A percentile compares a stretch with the other conserved stretches of the same genome.
These are phyloP conservation scores for Sebastes fasciatus DNA, from an alignment of 2,113 vertebrate species.

Conservation along the genomic window DNA sequence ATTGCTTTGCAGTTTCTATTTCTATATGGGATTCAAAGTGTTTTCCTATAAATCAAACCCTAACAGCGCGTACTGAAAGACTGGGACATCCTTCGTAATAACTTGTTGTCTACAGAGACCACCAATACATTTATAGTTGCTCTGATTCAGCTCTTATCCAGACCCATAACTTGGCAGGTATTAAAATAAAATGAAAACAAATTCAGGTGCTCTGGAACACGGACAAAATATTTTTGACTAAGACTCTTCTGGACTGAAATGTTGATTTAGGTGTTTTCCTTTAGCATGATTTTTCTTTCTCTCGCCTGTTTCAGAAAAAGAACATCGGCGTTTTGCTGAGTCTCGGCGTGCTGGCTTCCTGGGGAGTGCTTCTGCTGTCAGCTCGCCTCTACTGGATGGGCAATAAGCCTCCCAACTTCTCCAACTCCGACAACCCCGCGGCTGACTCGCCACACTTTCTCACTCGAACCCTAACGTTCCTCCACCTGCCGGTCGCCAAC, in stretches of 20 bases:
- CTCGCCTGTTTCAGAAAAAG: slow-evolving; percentile 87
- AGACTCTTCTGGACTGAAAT: slow-evolving; percentile 16
- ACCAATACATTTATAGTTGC: slow-evolving; percentile 11
- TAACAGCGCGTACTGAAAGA: neutral
- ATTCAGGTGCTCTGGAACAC: slow-evolving; percentile 28
- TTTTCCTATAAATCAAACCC: slow-evolving; percentile 11
- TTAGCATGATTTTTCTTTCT: slow-evolving; percentile 3
- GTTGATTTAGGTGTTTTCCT: slow-evolving; percentile 48
- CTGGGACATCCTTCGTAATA: neutral
- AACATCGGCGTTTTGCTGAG: slow-evolving; percentile 89
- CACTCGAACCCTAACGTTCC: slow-evolving; percentile 91
- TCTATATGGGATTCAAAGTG: slow-evolving; percentile 14
- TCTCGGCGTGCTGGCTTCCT: slow-evolving; percentile 87
- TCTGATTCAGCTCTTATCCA: slow-evolving; percentile 7
- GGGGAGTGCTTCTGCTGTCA: slow-evolving; percentile 90
- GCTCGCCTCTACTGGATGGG: slow-evolving; percentile 99
- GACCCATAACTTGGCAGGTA: slow-evolving; percentile 4
- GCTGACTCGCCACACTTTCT: slow-evolving; percentile 92
- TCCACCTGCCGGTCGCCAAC: slow-evolving; percentile 94
- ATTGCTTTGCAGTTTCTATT: slow-evolving; percentile 44
- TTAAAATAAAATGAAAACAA: slow-evolving; percentile 36
- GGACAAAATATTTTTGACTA: slow-evolving; percentile 18
- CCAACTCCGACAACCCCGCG: slow-evolving; percentile 98
- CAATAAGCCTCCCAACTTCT: slow-evolving; percentile 97
- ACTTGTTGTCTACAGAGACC: slow-evolving; percentile 7